These are phyloP conservation scores for Syritta pipiens DNA, from an alignment of 2,888 invertebrate genomes.

Conservation along the genomic window DNA sequence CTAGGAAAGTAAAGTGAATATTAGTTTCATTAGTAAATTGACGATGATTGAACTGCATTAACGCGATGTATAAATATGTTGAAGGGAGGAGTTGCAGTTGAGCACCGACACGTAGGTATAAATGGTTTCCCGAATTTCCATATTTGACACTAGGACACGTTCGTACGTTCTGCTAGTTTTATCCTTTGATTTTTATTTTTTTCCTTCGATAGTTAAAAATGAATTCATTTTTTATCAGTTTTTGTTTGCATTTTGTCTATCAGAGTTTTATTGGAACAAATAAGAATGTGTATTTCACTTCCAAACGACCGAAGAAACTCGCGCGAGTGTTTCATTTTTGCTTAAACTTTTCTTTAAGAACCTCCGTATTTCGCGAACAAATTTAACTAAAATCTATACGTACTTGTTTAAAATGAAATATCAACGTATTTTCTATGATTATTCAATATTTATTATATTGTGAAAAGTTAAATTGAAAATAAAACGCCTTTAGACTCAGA, in stretches of 20 bases:
- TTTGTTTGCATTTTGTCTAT: neutral
- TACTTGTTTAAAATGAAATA: slow-evolving; percentile 42
- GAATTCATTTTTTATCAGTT: neutral
- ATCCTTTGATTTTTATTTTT: no score
- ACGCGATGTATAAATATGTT: neutral
- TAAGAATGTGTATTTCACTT: slow-evolving; percentile 5
- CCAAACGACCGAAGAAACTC: slow-evolving; percentile 6
- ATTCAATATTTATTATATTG: neutral
- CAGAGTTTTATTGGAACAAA: neutral
- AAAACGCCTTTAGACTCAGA: neutral
- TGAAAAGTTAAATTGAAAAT: neutral
- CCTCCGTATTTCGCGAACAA: slow-evolving; percentile 49
- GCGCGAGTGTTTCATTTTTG: slow-evolving; percentile 12
- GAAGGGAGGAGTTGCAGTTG: neutral
- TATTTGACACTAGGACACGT: no score
- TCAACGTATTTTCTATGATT: neutral
- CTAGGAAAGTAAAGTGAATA: slow-evolving; percentile 13
- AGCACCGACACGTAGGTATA: neutral
- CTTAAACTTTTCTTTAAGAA: neutral
- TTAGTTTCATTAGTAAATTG: slow-evolving; percentile 1
- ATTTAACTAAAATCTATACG: slow-evolving; percentile 51
- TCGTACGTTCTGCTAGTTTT: no score
- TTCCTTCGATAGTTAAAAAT: neutral
- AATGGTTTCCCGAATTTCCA: no score
- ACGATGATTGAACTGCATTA: slow-evolving; percentile 1